These are phyloP conservation scores for Metopia argyrocephala DNA, from an alignment of 2,888 invertebrate genomes.

Conservation along the genomic window DNA sequence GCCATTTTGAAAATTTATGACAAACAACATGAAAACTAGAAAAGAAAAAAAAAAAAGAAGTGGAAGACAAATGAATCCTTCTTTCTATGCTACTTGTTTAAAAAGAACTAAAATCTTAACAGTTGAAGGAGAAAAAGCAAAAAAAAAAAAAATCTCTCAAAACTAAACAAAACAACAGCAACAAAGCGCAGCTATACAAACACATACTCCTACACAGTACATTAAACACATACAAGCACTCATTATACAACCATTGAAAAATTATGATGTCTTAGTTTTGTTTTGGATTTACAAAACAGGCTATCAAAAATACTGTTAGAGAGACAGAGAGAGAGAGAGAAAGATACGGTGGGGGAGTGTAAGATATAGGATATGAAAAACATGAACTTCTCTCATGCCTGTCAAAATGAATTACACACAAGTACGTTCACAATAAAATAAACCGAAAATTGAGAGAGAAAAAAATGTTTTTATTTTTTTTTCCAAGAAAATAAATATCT, in stretches of 20 bases:
- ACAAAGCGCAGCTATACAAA: neutral
- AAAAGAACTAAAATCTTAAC: neutral
- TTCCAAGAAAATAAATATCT: no score
- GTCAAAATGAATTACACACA: constrained; percentile 47
- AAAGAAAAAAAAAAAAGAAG: neutral
- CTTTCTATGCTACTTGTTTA: neutral
- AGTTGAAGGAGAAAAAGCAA: neutral
- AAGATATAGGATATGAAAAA: neutral
- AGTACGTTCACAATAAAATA: constrained; percentile 6
- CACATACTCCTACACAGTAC: neutral
- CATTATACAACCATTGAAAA: neutral
- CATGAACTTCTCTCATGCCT: constrained; percentile 38
- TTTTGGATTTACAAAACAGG: neutral
- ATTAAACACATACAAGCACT: neutral
- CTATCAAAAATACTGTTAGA: neutral
- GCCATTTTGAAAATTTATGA: constrained; percentile 48
- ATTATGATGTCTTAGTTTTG: constrained; percentile 4
- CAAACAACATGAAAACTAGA: constrained; percentile 26
- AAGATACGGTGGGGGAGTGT: no score
- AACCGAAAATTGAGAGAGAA: neutral
- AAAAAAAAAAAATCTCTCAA: neutral
- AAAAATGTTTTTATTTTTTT: no score
- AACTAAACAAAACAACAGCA: neutral
- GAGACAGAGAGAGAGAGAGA: neutral
- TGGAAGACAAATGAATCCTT: constrained; percentile 4